A percentile compares a stretch with the other conserved stretches of the same genome.
phyloP scores from a whole-genome alignment of 2,888 invertebrate species.

The Stramonita haemastoma region DNA sequence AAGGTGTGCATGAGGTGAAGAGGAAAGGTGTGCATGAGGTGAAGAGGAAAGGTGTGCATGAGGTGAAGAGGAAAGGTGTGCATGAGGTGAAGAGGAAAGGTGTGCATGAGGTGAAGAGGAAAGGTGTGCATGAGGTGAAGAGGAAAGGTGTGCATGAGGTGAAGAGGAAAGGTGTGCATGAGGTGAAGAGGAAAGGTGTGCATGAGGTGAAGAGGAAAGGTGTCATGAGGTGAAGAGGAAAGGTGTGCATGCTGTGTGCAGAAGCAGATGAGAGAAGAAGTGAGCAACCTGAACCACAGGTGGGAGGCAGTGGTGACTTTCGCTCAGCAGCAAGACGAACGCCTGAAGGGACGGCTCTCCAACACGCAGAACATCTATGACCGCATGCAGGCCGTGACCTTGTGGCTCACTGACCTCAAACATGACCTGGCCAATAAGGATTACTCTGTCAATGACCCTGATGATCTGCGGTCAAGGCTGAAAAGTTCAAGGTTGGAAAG shows the following conservation, averaged over 20 bases:
- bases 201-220: no score
- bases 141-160: background rate
- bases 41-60: background rate
- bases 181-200: background rate
- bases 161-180: background rate
- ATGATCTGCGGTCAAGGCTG: slow-evolving; percentile 71
- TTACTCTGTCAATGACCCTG: slow-evolving; percentile 69
- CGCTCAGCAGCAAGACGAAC: slow-evolving; percentile 80
- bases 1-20: no score
- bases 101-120: background rate
- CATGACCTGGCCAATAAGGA: slow-evolving; percentile 80
- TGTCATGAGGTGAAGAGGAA: background rate
- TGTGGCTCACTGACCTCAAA: slow-evolving; percentile 84
- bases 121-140: background rate
- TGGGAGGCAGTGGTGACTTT: slow-evolving; percentile 79
- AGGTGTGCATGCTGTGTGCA: slow-evolving; percentile 60
- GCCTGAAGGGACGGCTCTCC: slow-evolving; percentile 81
- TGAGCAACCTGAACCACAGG: slow-evolving; percentile 80
- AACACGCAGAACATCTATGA: slow-evolving; percentile 77
- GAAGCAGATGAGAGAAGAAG: slow-evolving; percentile 79
- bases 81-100: no score
- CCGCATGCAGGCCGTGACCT: slow-evolving; percentile 80
- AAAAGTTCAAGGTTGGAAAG: slow-evolving; percentile 70
- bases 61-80: background rate
- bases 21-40: background rate